phyloP scores from a whole-genome alignment of 2,113 vertebrate genomes.

The Paratilapia polleni region DNA sequence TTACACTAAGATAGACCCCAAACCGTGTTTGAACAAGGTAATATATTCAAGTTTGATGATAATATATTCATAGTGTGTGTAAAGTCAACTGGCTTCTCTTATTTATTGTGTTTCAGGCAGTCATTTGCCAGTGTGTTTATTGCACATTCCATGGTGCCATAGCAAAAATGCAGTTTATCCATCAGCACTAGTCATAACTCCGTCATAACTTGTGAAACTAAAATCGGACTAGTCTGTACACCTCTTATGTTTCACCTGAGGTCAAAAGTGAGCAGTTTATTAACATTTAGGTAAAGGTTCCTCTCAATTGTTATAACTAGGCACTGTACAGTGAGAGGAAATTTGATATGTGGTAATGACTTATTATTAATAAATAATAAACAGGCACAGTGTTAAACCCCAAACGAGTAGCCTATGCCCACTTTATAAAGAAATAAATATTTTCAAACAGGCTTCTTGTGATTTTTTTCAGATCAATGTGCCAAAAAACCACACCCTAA shows the following conservation, averaged over 20 bases:
- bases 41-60: neutral
- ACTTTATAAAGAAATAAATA: too few relatives aligned
- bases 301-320: neutral
- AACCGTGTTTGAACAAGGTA: neutral
- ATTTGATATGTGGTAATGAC: neutral
- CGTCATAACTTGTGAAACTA: fast-evolving
- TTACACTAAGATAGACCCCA: neutral
- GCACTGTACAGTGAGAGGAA: neutral
- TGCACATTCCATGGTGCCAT: too few relatives aligned
- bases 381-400: neutral
- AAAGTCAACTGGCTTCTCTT: neutral
- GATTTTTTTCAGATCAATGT: too few relatives aligned
- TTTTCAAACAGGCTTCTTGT: too few relatives aligned
- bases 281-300: neutral
- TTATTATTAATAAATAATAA: neutral
- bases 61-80: neutral
- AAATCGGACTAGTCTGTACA: neutral
- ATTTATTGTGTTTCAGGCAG: neutral
- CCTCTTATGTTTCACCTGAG: neutral
- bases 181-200: neutral
- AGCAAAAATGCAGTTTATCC: neutral
- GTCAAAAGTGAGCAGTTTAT: neutral
- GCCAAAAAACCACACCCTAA: too few relatives aligned
- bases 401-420: too few relatives aligned
- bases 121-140: neutral